phyloP scores from a whole-genome alignment of 2,888 invertebrate genomes.

The Siphlonurus alternatus region DNA sequence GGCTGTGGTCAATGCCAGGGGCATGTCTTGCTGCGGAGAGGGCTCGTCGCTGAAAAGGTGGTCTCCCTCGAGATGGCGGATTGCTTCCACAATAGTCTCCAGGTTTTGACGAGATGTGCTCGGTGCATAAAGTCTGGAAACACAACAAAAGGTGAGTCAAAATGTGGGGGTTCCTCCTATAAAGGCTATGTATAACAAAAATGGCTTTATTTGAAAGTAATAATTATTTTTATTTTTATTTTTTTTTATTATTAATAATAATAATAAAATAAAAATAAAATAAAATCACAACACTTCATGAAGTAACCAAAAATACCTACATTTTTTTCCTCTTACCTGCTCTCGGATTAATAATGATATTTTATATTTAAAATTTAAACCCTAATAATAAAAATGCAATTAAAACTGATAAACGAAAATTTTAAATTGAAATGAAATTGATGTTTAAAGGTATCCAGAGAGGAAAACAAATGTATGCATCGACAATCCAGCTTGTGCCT shows the following conservation, averaged over 20 bases:
- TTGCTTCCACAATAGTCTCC: constrained; percentile 97
- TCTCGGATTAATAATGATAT: too few relatives aligned
- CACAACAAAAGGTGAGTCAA: constrained; percentile 4
- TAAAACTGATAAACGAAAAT: too few relatives aligned
- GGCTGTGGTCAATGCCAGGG: constrained; percentile 39
- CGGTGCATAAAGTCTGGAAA: constrained; percentile 35
- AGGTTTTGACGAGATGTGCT: constrained; percentile 83
- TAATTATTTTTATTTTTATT: background rate
- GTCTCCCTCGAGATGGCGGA: constrained; percentile 92
- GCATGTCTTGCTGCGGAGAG: constrained; percentile 33
- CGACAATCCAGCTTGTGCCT: too few relatives aligned
- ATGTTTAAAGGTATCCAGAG: background rate
- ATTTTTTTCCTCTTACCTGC: constrained; percentile 4
- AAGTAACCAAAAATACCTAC: too few relatives aligned
- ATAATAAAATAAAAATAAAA: too few relatives aligned
- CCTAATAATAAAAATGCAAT: too few relatives aligned
- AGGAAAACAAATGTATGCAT: background rate
- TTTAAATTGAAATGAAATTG: too few relatives aligned
- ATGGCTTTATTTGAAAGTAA: background rate
- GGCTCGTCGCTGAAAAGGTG: constrained; percentile 64
- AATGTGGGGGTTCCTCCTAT: too few relatives aligned
- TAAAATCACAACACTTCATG: background rate
- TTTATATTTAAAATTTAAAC: too few relatives aligned
- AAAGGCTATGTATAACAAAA: too few relatives aligned
- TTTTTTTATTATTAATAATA: too few relatives aligned